Percentiles rank a stretch among this genome's conserved stretches.
phyloP scores from a whole-genome alignment of 2,888 invertebrate species.

The Nipponacmea schrenckii region DNA sequence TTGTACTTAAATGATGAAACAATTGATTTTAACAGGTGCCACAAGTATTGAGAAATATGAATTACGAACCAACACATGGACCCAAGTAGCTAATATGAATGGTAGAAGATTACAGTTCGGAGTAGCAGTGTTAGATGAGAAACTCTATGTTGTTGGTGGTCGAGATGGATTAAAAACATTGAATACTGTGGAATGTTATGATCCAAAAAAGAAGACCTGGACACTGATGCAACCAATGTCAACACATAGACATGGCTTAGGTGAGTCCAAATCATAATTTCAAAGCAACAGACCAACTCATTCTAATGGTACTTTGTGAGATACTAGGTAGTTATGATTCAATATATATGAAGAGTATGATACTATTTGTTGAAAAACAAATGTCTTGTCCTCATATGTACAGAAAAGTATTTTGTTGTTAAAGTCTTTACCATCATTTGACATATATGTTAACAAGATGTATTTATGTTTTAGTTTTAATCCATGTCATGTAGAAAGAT shows the following conservation, averaged over 20 bases:
- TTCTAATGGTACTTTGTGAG: no score
- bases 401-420: no score
- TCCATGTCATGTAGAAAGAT: no score
- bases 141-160: slow-evolving; percentile 88
- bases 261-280: slow-evolving; percentile 47
- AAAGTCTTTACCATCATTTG: no score
- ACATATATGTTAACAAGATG: no score
- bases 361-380: no score
- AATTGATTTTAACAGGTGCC: slow-evolving; percentile 74
- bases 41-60: slow-evolving; percentile 92
- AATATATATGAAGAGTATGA: no score
- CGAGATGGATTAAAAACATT: slow-evolving; percentile 91
- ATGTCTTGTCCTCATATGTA: no score
- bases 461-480: no score
- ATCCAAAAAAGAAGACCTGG: slow-evolving; percentile 77
- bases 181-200: slow-evolving; percentile 68
- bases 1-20: neutral
- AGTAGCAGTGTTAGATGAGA: slow-evolving; percentile 78
- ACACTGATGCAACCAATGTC: slow-evolving; percentile 84
- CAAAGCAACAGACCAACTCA: no score
- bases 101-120: slow-evolving; percentile 89
- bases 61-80: slow-evolving; percentile 83
- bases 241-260: slow-evolving; percentile 78
- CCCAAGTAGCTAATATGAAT: slow-evolving; percentile 80
- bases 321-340: no score